Base-by-base conservation (phyloP, 2,888 invertebrate species). In the Cordilura impudica region DNA sequence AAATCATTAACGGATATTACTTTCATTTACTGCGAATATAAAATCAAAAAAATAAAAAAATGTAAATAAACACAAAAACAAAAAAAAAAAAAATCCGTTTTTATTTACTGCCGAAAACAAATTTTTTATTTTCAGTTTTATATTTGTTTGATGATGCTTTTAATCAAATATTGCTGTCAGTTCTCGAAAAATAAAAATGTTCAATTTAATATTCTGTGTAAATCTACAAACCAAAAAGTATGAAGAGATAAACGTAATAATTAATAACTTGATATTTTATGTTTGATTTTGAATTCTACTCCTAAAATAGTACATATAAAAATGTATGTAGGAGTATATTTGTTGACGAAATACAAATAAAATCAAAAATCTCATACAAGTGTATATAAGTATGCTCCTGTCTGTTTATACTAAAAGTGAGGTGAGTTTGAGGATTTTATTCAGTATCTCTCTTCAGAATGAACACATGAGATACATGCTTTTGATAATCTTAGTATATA, bases 121-220 rank as follows among this genome's bases (percentile, higher is more conserved):
- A 49, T 54, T 60, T 31, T 23, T 60, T 60, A 21, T 54, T 53
- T 61, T 67, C 35, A 63, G 12, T 26, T 63, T 18, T 35, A 69
- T 56, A 51, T 69, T 69, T 61, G 47, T 67, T 75, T 61, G 54
- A 60, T 67, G 60, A 47, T 45, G 31, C 47, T 69, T 54, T n/a
- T 18, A 75, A 61, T 69, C 69, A 75, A 69, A 63, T 63, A 61
- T 75, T 69, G 54, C 61, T 69, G 53, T 39, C 35, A 69, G 53
- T 61, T 61, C 45, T 47, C 23, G 35, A 61, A 47, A 35, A n/a
- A 58, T 19, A 29, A 58, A 49, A 21, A 29, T n/a, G 3, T 39
- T 39, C n/a, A n/a, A 39, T 39, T 39, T 39, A n/a, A 39, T 39
- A 39, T 39, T 12, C 4, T 39, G 35, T 39, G 35, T 39, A 39